A percentile compares a stretch with the other conserved stretches of the same genome.
These are phyloP conservation scores for Serinus canaria DNA, from an alignment of 2,113 vertebrate genomes.

Conservation along the genomic window DNA sequence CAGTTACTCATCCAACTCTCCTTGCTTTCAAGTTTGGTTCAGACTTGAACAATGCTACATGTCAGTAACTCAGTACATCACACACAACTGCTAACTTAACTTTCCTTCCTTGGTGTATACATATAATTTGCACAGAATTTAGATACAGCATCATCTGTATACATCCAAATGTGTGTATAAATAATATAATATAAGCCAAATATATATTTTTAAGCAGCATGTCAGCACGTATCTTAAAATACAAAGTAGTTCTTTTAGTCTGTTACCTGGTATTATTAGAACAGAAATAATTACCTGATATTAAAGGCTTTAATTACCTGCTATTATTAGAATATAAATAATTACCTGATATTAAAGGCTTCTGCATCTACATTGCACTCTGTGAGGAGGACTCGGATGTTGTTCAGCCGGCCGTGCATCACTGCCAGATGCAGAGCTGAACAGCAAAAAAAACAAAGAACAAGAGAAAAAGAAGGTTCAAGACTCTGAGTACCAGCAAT, in stretches of 20 bases:
- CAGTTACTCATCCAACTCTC: neutral
- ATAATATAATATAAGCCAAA: neutral
- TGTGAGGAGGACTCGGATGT: constrained; percentile 91
- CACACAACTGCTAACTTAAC: neutral
- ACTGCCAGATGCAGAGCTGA: constrained; percentile 95
- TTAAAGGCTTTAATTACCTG: neutral
- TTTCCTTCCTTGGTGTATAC: neutral
- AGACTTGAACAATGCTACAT: neutral
- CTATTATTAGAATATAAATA: too few species aligned
- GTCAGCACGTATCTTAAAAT: neutral
- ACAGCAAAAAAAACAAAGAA: neutral
- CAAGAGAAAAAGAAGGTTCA: neutral
- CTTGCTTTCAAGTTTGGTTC: neutral
- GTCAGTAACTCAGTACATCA: neutral
- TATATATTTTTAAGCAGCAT: neutral
- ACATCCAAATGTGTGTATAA: neutral
- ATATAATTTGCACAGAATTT: neutral
- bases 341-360: constrained; percentile 82
- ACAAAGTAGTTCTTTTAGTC: neutral
- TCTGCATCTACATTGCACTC: constrained; percentile 96
- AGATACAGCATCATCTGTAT: neutral
- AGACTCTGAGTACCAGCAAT: neutral
- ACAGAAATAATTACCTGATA: too few species aligned
- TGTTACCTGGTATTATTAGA: neutral
- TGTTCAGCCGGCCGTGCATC: constrained; percentile 95